Conservation (phyloP, 2,113 vertebrate genomes). For the Hydropotes inermis region DNA sequence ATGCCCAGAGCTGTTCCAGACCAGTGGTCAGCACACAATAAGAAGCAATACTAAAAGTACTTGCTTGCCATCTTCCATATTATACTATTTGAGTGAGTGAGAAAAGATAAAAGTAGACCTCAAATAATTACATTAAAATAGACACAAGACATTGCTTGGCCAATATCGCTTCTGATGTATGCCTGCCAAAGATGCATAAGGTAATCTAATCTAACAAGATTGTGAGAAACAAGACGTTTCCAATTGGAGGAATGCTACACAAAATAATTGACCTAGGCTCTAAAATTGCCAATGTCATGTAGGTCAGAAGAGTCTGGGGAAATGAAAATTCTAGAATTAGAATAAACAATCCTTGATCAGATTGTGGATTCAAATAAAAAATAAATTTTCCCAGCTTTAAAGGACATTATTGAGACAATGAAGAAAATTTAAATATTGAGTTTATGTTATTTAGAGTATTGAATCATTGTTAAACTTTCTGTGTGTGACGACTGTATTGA, state of each 20-base stretch:
- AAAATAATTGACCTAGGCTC: neutral
- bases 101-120: neutral
- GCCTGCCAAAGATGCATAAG: neutral
- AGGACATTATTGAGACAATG: neutral
- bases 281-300: neutral
- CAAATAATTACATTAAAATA: neutral
- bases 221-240: neutral
- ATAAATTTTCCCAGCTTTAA: neutral
- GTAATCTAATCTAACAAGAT: neutral
- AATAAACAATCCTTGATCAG: neutral
- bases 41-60: neutral
- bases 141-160: neutral
- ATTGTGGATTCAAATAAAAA: neutral
- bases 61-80: neutral
- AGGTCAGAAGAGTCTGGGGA: neutral
- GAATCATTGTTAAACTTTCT: neutral
- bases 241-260: neutral
- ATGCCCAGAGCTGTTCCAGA: neutral
- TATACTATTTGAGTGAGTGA: neutral
- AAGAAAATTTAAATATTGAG: neutral
- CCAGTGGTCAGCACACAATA: neutral
- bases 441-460: neutral
- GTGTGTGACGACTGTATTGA: neutral
- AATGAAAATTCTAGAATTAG: neutral
- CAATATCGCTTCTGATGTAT: neutral